Evolutionary conservation across 2,888 invertebrate species (phyloP), one percentile per base, ranked within the genome.

Genomic region (Pheosia gnoma): DNA sequence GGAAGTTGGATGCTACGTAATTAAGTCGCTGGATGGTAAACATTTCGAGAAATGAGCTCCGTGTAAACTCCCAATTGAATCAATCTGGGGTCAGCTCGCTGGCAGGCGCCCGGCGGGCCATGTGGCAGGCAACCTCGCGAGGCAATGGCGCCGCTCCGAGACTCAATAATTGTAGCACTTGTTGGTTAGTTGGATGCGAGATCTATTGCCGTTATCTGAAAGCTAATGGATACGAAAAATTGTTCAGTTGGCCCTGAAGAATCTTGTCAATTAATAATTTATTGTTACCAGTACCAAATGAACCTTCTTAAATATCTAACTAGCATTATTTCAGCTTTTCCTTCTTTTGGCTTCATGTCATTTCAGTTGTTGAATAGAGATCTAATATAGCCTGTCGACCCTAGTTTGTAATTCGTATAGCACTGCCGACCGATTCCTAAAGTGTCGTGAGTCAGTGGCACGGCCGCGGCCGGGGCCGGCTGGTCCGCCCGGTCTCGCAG

Each of bases 151-250:
- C 25, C 51, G 51, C 6, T 25, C 0, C 4, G 51, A 51, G 51
- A 53, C 53, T 36, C 38, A 53, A 11, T 8, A 51, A 53, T 37
- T 53, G 53, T 11, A 37, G 7, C 53, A 38, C 53, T 53, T 9
- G 51, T 51, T 51, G 51, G 13, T 25, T 13, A 25, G 25, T 51
- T 25, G 51, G 36, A 53, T 11, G 38, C 9, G 10, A 37, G 53
- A 53, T 53, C 0, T 36, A 53, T 25, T 37, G 53, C 53, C 11
- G 9, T 37, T 51, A 51, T 37, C 53, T 53, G 11, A 37, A 5
- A 37, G 53, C 25, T 53, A 53, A 53, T 53, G 53, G 37, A 38
- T 6, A 11, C 2, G 53, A 53, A 53, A 52, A 53, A 37, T 53
- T 9, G 4, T 6, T 51, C 51, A 4, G 6, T 47, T 9, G 11